Base-by-base conservation (phyloP, 1,140 invertebrate genomes). In the Sycophila sp. region DNA sequence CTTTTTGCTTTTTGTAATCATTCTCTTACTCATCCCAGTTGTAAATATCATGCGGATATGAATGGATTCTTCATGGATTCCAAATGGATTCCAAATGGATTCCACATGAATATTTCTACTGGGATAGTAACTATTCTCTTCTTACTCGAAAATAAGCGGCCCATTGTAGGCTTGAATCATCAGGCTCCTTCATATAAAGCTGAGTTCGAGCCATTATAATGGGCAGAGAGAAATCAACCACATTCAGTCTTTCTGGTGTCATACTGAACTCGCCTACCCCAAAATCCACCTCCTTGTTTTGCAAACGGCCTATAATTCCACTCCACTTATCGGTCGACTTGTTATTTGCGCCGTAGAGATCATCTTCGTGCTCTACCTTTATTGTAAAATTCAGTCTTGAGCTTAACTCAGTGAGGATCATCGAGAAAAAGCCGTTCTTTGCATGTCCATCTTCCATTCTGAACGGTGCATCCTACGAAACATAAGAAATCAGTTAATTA, bases 191-290 rank as follows among this genome's bases (percentile, higher is more conserved):
- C 24, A 82, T 67, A 24, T 78, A 82, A 34, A 82, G 36, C 1
- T 56, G 63, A 30, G 49, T 69, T 5, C 28, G 63, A 2, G 81
- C 71, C 0, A 76, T 4, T 10, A 79, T 55, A 11, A 83, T 58
- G 0, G 82, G 78, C n/a, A 76, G 17, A 0, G 79, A 75, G 19
- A 77, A 83, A 60, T 83, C 81, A 11, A 78, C 72, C 7, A 51
- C 60, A 19, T 72, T 26, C 0, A 79, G 32, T 26, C 81, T 69
- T 0, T 36, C 13, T 4, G 55, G 70, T 4, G 78, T 78, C 71
- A 83, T 78, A 0, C 76, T 73, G 30, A 83, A 74, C 45, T 75
- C 73, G 24, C 58, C 59, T 0, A 74, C 69, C 2, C 67, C 53
- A 19, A 77, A n/a, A 24, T 75, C 70, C 0, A 55, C 72, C 45